Evolutionary conservation across 1,140 invertebrate genomes (phyloP).

Genomic region (Drosophila jambulina): DNA sequence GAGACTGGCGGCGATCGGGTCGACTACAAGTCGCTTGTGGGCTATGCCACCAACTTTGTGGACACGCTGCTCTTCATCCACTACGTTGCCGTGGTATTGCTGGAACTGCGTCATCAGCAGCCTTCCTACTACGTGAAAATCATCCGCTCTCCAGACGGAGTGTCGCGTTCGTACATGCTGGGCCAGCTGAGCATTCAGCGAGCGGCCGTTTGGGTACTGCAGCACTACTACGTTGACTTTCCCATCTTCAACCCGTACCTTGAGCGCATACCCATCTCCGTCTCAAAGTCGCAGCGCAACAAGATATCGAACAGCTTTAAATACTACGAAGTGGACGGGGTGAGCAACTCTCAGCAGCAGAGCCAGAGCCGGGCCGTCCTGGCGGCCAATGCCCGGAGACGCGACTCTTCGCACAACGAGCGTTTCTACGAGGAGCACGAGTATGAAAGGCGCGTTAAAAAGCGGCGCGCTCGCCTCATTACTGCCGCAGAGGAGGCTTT

Average conservation of each 20-base stretch:
- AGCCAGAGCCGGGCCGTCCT: conserved; percentile 89
- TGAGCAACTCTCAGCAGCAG: conserved; percentile 89
- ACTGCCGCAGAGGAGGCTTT: conserved; percentile 98
- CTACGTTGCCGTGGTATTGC: conserved; percentile 95
- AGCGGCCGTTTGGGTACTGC: conserved; percentile 96
- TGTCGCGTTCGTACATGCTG: conserved; percentile 93
- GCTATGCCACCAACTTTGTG: conserved; percentile 95
- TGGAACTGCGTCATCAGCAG: conserved; percentile 96
- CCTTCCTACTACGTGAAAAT: conserved; percentile 96
- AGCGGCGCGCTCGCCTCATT: conserved; percentile 94
- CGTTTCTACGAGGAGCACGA: conserved; percentile 99
- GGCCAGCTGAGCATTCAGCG: conserved; percentile 97
- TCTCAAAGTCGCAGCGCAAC: conserved; percentile 91
- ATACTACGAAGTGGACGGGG: conserved; percentile 98
- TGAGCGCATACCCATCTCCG: conserved; percentile 92
- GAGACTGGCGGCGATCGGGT: conserved; percentile 90
- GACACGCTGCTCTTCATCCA: conserved; percentile 98
- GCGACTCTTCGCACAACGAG: conserved; percentile 97
- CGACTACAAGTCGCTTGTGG: conserved; percentile 94
- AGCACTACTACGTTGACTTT: conserved; percentile 98
- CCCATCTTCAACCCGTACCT: conserved; percentile 98
- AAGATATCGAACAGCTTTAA: conserved; percentile 93
- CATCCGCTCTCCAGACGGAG: conserved; percentile 97
- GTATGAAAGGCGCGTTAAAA: conserved; percentile 96
- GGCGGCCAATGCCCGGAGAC: conserved; percentile 89